These are phyloP conservation scores for Climacteris rufus DNA, from an alignment of 2,113 vertebrate genomes.

Conservation along the genomic window DNA sequence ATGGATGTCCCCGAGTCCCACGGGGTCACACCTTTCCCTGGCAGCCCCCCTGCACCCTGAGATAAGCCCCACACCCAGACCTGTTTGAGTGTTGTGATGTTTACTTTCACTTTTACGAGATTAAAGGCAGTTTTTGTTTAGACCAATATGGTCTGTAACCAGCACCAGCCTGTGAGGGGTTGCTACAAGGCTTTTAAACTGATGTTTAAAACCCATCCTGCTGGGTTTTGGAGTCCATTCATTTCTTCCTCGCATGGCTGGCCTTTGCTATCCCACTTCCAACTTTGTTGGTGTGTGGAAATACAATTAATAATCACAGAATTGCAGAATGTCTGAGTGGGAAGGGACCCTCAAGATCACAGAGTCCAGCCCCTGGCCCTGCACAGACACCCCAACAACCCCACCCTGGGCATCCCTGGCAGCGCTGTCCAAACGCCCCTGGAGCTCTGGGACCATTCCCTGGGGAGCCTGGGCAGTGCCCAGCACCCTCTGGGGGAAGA, in stretches of 20 bases:
- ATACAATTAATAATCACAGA: neutral
- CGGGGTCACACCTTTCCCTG: neutral
- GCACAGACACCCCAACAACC: neutral
- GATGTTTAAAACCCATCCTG: rapidly evolving
- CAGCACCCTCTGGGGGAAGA: neutral
- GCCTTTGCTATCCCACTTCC: neutral
- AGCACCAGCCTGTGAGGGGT: neutral
- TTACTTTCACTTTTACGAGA: neutral
- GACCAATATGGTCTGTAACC: neutral
- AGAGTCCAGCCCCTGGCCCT: neutral
- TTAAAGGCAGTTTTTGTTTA: neutral
- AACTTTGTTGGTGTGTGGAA: neutral
- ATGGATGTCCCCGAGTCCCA: neutral
- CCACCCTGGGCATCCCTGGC: neutral
- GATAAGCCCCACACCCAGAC: neutral
- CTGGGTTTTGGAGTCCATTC: neutral
- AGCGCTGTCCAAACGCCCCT: neutral
- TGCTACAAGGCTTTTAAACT: neutral
- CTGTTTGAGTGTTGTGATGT: neutral
- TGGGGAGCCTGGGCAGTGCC: neutral
- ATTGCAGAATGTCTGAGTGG: neutral
- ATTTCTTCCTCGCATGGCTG: neutral
- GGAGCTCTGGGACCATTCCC: neutral
- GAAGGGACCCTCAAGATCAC: neutral
- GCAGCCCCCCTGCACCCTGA: neutral